phyloP scores from a whole-genome alignment of 1,140 invertebrate genomes.

The Rhopalosiphum maidis region DNA sequence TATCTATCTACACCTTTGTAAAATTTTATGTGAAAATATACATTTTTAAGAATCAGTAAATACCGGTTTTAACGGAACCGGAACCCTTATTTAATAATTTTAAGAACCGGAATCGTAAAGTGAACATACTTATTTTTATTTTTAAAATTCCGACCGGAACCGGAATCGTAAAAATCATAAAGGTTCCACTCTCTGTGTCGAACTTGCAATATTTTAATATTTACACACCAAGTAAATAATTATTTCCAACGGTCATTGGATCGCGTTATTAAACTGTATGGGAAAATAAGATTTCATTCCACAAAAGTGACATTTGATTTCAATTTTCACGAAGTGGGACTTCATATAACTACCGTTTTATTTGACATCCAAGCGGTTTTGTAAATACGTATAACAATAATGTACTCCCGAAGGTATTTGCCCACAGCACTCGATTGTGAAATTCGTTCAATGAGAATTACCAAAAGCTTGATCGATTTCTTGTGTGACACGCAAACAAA shows the following conservation, averaged over 20 bases:
- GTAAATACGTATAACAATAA: neutral
- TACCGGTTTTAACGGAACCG: too few relatives aligned
- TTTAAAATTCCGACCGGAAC: too few relatives aligned
- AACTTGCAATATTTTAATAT: neutral
- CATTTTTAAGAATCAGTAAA: too few relatives aligned
- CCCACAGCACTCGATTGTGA: conserved; percentile 6
- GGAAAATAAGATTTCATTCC: neutral
- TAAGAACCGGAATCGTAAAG: too few relatives aligned
- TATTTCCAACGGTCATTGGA: neutral
- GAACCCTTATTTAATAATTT: too few relatives aligned
- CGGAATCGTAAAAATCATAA: too few relatives aligned
- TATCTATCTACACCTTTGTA: too few relatives aligned
- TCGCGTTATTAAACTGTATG: neutral
- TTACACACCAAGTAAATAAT: neutral
- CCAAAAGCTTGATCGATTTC: conserved; percentile 33
- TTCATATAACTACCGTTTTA: neutral
- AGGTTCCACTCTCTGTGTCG: too few relatives aligned
- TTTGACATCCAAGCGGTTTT: neutral
- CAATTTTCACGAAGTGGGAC: neutral
- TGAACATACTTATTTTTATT: too few relatives aligned
- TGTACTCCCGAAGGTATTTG: neutral
- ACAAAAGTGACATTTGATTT: neutral
- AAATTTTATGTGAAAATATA: too few relatives aligned
- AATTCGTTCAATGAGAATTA: conserved; percentile 13
- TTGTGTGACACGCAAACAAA: conserved; percentile 17